A percentile compares a stretch with the other conserved stretches of the same genome.
phyloP scores from a whole-genome alignment of 2,797 vertebrate genomes.

The Scyliorhinus canicula region DNA sequence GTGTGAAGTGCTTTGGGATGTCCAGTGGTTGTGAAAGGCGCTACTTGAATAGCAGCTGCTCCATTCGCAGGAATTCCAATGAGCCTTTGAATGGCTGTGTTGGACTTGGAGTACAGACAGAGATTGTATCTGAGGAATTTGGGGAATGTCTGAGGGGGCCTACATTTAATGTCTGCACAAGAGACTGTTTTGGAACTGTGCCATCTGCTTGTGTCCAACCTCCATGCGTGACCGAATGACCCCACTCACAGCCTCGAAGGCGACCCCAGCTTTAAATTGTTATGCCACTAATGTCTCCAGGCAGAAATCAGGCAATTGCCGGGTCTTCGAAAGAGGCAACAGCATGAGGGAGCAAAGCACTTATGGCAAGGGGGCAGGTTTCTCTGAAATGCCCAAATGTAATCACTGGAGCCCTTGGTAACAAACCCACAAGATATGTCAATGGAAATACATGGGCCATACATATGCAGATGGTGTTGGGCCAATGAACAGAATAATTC shows the following conservation, averaged over 20 bases:
- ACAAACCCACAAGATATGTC: neutral
- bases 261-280: neutral
- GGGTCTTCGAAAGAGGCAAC: neutral
- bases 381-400: neutral
- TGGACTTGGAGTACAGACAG: neutral
- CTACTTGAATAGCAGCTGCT: too few relatives aligned
- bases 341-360: neutral
- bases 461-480: neutral
- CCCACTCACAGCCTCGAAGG: neutral
- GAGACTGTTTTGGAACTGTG: neutral
- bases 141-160: neutral
- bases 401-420: neutral
- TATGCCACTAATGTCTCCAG: neutral
- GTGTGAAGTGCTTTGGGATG: too few relatives aligned
- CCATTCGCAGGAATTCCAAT: neutral
- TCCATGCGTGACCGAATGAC: neutral
- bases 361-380: neutral
- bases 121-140: neutral
- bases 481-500: slow-evolving; percentile 12
- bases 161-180: neutral
- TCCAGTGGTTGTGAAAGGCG: too few relatives aligned
- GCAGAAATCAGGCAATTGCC: neutral
- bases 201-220: neutral
- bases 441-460: neutral
- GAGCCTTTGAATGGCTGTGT: neutral